A percentile compares a stretch with the other conserved stretches of the same genome.
These are phyloP conservation scores for Pionites leucogaster DNA, from an alignment of 2,113 vertebrate species.

Conservation along the genomic window DNA sequence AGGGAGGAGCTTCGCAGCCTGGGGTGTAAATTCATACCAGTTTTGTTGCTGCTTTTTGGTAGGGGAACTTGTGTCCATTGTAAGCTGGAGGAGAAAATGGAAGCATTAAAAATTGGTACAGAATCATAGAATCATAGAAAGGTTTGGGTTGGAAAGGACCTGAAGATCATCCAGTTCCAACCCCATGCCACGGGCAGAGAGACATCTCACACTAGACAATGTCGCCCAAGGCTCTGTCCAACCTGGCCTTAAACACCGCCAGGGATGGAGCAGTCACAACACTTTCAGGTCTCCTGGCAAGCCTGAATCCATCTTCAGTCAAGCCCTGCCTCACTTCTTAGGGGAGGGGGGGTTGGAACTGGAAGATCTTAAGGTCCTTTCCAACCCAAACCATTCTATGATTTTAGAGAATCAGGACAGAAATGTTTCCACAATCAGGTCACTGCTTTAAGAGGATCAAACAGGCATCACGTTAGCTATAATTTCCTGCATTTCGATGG, in stretches of 20 bases:
- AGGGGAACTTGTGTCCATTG: background rate
- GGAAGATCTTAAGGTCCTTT: background rate
- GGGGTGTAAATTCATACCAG: background rate
- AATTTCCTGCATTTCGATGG: constrained; percentile 33
- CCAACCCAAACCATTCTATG: background rate
- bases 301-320: background rate
- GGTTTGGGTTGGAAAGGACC: too few relatives aligned
- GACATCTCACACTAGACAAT: too few relatives aligned
- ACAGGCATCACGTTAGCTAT: background rate
- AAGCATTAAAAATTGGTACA: background rate
- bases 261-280: background rate
- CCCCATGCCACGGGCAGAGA: too few relatives aligned
- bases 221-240: too few relatives aligned
- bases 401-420: background rate
- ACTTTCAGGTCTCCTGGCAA: background rate
- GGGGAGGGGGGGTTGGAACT: background rate
- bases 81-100: background rate
- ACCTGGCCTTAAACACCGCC: too few relatives aligned
- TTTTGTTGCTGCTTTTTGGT: background rate
- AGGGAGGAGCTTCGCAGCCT: rapidly evolving
- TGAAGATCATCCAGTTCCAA: too few relatives aligned
- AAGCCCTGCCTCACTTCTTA: background rate
- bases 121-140: too few relatives aligned
- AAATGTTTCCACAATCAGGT: constrained; percentile 24
- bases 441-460: constrained; percentile 54